Evolutionary conservation across 2,888 invertebrate species (phyloP), one percentile per base, ranked within the genome.

Genomic region (Gastrophysa polygoni): DNA sequence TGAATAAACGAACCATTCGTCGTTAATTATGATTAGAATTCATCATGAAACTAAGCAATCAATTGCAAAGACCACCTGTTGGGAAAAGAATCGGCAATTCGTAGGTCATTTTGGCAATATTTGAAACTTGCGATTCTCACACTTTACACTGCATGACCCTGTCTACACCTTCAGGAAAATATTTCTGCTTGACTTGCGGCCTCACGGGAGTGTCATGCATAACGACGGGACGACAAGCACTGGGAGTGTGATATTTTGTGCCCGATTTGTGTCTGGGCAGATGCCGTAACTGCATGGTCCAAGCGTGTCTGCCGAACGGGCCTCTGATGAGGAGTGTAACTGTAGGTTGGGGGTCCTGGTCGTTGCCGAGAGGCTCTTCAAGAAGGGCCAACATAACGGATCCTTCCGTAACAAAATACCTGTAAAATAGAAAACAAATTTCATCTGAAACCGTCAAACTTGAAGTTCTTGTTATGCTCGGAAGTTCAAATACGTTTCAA

Each of bases 221-320:
- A 0, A 92, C 91, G 46, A 93, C 84, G 0, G 94, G 94, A 51
- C 94, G 83, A 52, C 89, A 88, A 17, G 87, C 82, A 70, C 88
- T 89, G 0, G 86, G 86, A 20, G 86, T 83, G 68, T 87, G 86
- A 43, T 85, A 85, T 75, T 89, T 88, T 0, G 85, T 85, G 8
- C 91, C 90, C 2, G 88, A 89, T 74, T 93, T 91, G 76, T 91
- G 89, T 38, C 96, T 87, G 0, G 97, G 95, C 62, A 95, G 85
- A 78, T 96, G 96, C 38, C 96, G 87, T 57, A 93, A 83, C 75
- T 92, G 91, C 87, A 95, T 88, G 7, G 93, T 93, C 98, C 98
- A 98, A 17, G 95, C 95, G 83, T 95, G 93, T 4, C 97, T 89
- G 0, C 97, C 97, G 83, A 96, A 97, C 0, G 96, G 94, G 59